phyloP scores from a whole-genome alignment of 2,797 vertebrate species.

The Sebastes diaconus region DNA sequence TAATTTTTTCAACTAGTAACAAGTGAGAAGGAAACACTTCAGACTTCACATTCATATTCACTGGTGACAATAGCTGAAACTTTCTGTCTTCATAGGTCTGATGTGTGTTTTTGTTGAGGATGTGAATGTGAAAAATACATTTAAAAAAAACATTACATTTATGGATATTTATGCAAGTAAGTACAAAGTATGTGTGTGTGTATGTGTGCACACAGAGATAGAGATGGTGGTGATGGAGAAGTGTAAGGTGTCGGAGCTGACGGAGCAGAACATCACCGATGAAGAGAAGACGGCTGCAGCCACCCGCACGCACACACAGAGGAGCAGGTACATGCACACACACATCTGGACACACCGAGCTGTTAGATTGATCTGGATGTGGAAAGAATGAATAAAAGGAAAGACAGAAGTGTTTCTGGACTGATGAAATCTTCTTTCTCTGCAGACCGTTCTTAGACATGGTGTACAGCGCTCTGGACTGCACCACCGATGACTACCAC shows the following conservation, averaged over 20 bases:
- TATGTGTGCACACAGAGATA: constrained; percentile 84
- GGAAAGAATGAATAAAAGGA: neutral
- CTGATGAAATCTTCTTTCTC: neutral
- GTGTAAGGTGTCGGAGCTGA: constrained; percentile 87
- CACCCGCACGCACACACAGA: constrained; percentile 69
- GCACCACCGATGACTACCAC: constrained; percentile 91
- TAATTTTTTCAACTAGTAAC: neutral
- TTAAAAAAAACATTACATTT: neutral
- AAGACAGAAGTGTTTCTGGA: accelerated
- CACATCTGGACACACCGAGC: neutral
- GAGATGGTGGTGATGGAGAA: constrained; percentile 99
- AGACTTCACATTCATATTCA: constrained; percentile 25
- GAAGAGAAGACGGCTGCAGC: constrained; percentile 97
- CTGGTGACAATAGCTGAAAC: neutral
- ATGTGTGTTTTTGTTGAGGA: constrained; percentile 1
- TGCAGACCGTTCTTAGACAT: constrained; percentile 95
- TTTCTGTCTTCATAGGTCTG: neutral
- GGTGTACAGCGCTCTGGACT: constrained; percentile 94
- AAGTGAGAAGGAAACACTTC: constrained; percentile 40
- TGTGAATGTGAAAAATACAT: neutral
- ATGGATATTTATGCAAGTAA: neutral
- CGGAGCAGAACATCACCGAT: constrained; percentile 95
- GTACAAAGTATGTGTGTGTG: constrained; percentile 1
- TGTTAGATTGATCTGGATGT: neutral
- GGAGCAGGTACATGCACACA: constrained; percentile 61